Conservation (phyloP, 2,113 vertebrate species). For the Camelus bactrianus region DNA sequence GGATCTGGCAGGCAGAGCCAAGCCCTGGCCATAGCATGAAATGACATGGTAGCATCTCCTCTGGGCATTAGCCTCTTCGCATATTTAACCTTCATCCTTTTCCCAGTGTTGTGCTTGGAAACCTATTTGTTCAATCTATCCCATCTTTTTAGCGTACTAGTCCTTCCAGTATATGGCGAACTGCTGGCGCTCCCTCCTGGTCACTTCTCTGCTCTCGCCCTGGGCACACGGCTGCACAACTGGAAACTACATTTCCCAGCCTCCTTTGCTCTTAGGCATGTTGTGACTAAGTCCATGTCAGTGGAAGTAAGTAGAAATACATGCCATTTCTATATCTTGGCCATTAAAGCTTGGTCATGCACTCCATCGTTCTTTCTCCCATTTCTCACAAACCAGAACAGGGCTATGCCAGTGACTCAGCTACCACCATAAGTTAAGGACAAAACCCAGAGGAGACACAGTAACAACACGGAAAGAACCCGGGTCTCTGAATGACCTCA, state of each 20-base stretch:
- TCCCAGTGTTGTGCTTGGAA: neutral
- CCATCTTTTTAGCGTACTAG: neutral
- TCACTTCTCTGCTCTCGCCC: neutral
- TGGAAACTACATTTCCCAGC: neutral
- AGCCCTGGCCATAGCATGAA: neutral
- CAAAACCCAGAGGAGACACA: neutral
- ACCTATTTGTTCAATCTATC: neutral
- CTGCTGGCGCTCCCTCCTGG: neutral
- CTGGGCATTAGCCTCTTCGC: neutral
- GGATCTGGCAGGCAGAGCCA: neutral
- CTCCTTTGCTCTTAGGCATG: neutral
- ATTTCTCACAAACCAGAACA: neutral
- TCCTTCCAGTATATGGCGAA: neutral
- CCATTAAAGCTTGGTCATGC: neutral
- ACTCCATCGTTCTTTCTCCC: neutral
- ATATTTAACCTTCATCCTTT: neutral
- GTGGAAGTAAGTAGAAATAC: neutral
- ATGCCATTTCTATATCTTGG: neutral
- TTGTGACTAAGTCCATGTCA: neutral
- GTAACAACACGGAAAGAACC: neutral
- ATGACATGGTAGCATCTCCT: neutral
- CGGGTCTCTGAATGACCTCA: neutral
- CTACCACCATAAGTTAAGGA: neutral
- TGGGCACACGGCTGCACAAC: too few species aligned
- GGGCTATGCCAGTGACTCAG: neutral